Evolutionary conservation across 2,113 vertebrate genomes (phyloP), one percentile per base, ranked within the genome.

Genomic region (Catharus fuscescens): DNA sequence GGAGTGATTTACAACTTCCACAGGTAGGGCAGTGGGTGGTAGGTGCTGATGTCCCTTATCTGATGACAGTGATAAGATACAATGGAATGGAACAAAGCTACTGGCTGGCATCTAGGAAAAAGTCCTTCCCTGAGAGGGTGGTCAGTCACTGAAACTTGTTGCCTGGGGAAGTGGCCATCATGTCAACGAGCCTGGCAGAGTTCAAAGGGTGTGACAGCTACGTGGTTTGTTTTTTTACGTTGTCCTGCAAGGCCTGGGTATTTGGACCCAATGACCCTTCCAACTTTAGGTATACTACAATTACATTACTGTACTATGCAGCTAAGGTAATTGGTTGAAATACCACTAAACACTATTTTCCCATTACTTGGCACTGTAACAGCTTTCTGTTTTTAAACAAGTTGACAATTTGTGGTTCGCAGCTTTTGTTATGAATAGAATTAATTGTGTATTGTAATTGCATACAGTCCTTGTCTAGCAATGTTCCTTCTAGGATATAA

Each of bases 181-280:
- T 69, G 29, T n/a, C 29, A 76, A 6, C 61, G 61, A 54, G 17
- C 14, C 25, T 47, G 14, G 25, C 28, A 53, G 28, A 34, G 11
- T 89, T 53, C 47, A 54, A 19, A 17, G 15, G 12, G 8, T 44
- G 26, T 44, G 10, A 44, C 18, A 19, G 26, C 20, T 80, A 26
- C 0, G 0, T 26, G 42, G 8, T 34, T 61, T 78, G 14, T 38
- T 40, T 50, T 59, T 59, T 65, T 23, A 36, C 0, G 0, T n/a
- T 28, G 44, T 57, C 42, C 34, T 65, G 7, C 4, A 16, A 60
- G 16, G 24, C 31, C 24, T 38, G 31, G 19, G 5, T 38, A 26
- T 67, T 74, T 53, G 24, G 40, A 29, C 14, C 19, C 6, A 12
- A 6, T 66, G 23, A 66, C 29, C 21, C 19, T 38, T 85, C 14